Evolutionary conservation across 2,797 vertebrate species (phyloP).

Genomic region (Acanthornis magna): DNA sequence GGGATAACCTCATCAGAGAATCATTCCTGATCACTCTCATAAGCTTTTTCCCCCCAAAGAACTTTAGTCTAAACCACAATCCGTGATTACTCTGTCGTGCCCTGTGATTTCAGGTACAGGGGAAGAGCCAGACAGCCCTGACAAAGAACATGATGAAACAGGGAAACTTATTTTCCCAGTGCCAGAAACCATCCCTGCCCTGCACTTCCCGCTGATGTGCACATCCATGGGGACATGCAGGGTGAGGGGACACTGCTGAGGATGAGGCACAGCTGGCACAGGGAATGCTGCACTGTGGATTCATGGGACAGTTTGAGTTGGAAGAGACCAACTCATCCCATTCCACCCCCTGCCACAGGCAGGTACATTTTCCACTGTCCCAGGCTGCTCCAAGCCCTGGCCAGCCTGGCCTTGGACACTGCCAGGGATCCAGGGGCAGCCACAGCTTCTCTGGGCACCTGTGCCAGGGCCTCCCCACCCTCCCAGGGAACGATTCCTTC

Average conservation of each 20-base stretch:
- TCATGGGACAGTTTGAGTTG: not conserved
- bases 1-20: not conserved
- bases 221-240: not conserved
- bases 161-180: not conserved
- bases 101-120: not conserved
- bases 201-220: not conserved
- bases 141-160: not conserved
- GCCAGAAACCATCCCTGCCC: fast-evolving
- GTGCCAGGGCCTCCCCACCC: not conserved
- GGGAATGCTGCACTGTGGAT: not conserved
- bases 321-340: not conserved
- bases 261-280: not conserved
- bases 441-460: not conserved
- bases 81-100: fast-evolving
- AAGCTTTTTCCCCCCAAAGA: not conserved
- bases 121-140: not conserved
- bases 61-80: not conserved
- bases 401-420: not conserved
- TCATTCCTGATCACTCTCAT: not conserved
- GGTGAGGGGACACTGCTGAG: not conserved
- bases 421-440: not conserved
- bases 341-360: too few species aligned
- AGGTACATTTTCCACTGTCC: not conserved
- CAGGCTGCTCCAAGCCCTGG: not conserved
- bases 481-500: not conserved